Base-by-base conservation (phyloP, 2,888 invertebrate genomes). In the Xylocampa areola region DNA sequence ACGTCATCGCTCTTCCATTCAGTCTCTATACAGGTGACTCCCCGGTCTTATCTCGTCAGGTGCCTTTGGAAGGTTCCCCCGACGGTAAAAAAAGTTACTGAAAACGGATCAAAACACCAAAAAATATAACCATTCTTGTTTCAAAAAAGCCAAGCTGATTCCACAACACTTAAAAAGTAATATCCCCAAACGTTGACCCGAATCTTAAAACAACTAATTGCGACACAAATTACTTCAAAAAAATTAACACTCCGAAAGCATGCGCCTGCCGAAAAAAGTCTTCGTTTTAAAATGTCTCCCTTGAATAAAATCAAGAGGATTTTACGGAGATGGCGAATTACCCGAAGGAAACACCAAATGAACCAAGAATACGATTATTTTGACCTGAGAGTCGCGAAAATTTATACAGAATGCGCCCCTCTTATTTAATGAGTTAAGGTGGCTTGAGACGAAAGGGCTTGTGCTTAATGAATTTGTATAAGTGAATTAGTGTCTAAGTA, bases 341-440 rank as follows among this genome's bases (percentile, higher is more conserved):
- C 85, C 82, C 73, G 73, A 68, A 82, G 86, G 88, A 89, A 86
- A 84, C 77, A 72, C 74, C 84, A 89, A 91, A 90, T 91, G 89
- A 89, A 87, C 85, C 86, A 84, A 81, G 79, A 90, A 90, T 85
- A 84, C 82, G 87, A 90, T 90, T 91, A 90, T 89, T 88, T 88
- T 82, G 78, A 81, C 77, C 79, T 77, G 84, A 78, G 82, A 80
- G 80, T 84, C 73, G 86, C 79, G 84, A 83, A 87, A 87, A 88
- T 88, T 85, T 88, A 86, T 84, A 81, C 84, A 77, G 75, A 87
- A 83, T 83, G 80, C 76, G 81, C 77, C 78, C 80, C 76, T n/a
- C n/a, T 87, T 86, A 85, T 87, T 85, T 85, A 85, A 85, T 80
- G 81, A 76, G 67, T 66, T 48, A 50, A 76, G 65, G 50, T 51